Evolutionary conservation across 2,888 invertebrate genomes (phyloP).

Genomic region (Pogonocherus hispidulus): DNA sequence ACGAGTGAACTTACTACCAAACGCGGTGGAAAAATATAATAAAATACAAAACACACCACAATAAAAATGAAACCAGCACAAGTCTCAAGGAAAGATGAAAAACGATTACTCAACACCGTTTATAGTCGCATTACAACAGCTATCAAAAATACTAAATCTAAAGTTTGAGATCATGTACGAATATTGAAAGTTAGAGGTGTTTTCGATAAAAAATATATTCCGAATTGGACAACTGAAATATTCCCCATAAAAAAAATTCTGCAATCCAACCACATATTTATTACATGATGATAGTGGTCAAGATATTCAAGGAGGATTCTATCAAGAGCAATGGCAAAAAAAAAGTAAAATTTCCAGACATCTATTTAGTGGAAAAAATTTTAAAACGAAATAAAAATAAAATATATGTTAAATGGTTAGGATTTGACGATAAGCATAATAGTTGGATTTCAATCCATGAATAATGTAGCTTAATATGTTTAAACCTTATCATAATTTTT

Average conservation of each 20-base stretch:
- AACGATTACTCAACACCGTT: constrained; percentile 18
- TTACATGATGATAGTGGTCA: too few relatives aligned
- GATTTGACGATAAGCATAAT: too few relatives aligned
- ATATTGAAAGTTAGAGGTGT: constrained; percentile 60
- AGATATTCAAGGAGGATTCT: too few relatives aligned
- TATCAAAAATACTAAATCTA: constrained; percentile 37
- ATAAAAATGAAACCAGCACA: constrained; percentile 18
- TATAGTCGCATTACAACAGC: constrained; percentile 30
- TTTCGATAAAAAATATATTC: constrained; percentile 60
- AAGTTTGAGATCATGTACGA: constrained; percentile 49
- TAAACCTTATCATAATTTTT: too few relatives aligned
- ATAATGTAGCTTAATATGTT: too few relatives aligned
- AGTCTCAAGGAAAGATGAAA: constrained; percentile 25
- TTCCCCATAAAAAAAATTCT: constrained; percentile 57
- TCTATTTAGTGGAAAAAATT: constrained; percentile 61
- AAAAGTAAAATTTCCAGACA: constrained; percentile 56
- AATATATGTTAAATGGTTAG: constrained; percentile 34
- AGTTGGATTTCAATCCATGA: too few relatives aligned
- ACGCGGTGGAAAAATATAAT: too few relatives aligned
- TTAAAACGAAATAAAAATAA: constrained; percentile 49
- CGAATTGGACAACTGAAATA: constrained; percentile 61
- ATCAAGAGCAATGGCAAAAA: constrained; percentile 51
- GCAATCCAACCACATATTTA: too few relatives aligned
- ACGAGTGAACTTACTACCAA: constrained; percentile 26
- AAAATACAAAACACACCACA: constrained; percentile 28